Conservation (phyloP, 2,797 vertebrate genomes). For the Epinephelus coioides region DNA sequence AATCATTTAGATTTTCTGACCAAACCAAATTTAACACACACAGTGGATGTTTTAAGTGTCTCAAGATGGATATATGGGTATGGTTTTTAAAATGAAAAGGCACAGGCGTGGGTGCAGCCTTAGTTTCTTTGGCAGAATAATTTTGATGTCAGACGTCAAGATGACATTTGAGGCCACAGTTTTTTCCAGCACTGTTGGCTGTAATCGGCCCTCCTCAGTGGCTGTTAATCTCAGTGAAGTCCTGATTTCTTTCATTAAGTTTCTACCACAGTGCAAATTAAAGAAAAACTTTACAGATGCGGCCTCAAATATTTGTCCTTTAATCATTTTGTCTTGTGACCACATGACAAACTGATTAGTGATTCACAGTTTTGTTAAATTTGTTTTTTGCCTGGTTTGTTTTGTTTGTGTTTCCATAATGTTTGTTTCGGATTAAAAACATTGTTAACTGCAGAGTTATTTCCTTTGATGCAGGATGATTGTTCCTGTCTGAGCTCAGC, state of each 20-base stretch:
- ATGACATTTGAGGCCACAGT: neutral
- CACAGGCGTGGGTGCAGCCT: too few species aligned
- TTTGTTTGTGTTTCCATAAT: neutral
- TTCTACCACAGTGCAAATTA: neutral
- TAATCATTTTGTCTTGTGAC: neutral
- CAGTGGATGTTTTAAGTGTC: too few species aligned
- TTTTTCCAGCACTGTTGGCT: neutral
- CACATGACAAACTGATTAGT: neutral
- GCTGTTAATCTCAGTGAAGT: neutral
- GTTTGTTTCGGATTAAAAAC: neutral
- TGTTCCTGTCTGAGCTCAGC: neutral
- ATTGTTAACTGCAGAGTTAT: neutral
- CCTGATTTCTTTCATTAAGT: neutral
- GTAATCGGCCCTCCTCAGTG: neutral
- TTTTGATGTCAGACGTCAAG: neutral
- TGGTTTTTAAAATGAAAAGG: neutral
- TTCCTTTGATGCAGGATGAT: neutral
- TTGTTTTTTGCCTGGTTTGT: neutral
- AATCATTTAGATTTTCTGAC: neutral
- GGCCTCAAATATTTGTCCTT: neutral
- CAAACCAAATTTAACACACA: neutral
- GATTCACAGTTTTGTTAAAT: neutral
- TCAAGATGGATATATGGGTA: neutral
- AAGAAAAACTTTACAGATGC: neutral
- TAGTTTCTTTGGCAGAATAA: rapidly evolving